phyloP scores from a whole-genome alignment of 2,797 vertebrate species.

The Cryptoblepharus egeriae region DNA sequence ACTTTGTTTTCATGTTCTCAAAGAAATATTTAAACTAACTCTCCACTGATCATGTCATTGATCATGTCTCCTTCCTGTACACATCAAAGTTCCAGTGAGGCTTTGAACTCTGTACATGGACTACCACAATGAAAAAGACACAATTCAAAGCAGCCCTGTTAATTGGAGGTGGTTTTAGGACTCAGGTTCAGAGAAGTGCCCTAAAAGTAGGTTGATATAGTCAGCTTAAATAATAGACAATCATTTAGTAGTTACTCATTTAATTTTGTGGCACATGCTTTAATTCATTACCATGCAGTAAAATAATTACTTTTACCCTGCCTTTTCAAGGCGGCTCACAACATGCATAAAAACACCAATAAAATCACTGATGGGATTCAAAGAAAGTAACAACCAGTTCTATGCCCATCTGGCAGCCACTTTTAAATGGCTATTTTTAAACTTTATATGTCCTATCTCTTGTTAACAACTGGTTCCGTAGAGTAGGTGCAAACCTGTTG shows the following conservation, averaged over 20 bases:
- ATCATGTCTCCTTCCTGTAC: neutral
- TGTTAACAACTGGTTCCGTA: too few relatives aligned
- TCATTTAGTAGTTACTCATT: neutral
- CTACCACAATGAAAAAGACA: neutral
- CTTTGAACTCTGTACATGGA: neutral
- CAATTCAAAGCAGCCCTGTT: neutral
- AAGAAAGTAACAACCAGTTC: too few relatives aligned
- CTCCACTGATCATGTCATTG: neutral
- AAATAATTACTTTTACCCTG: too few relatives aligned
- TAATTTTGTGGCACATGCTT: neutral
- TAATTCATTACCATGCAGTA: neutral
- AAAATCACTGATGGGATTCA: too few relatives aligned
- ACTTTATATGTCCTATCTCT: too few relatives aligned
- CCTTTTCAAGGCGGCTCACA: too few relatives aligned
- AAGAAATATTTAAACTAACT: neutral
- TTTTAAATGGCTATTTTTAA: too few relatives aligned
- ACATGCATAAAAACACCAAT: too few relatives aligned
- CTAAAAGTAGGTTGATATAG: neutral
- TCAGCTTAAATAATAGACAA: neutral
- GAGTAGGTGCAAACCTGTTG: too few relatives aligned
- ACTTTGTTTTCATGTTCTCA: neutral
- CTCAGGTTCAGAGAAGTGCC: too few relatives aligned
- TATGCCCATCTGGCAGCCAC: too few relatives aligned
- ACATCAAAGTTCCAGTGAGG: neutral
- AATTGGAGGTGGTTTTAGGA: neutral